Conservation (phyloP, 92 coral and sea anemone species). For the Epizoanthus fatuus region DNA sequence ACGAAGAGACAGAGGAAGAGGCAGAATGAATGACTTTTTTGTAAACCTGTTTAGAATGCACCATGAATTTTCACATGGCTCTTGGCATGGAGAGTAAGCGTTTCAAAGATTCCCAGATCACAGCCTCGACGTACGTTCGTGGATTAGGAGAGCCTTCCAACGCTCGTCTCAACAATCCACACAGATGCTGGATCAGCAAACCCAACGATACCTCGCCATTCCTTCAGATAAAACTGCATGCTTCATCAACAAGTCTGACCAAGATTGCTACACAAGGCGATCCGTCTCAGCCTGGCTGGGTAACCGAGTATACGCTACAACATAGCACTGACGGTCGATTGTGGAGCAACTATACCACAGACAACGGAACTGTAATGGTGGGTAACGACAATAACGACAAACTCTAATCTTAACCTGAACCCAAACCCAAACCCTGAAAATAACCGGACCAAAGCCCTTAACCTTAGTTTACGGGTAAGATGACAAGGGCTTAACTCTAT, state of each 20-base stretch:
- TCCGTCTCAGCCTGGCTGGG: background rate
- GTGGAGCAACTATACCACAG: constrained; percentile 16
- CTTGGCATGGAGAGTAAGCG: constrained; percentile 17
- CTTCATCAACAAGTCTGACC: background rate
- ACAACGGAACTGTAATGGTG: background rate
- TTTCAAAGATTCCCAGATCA: background rate
- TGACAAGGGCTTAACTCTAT: no score
- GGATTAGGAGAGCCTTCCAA: background rate
- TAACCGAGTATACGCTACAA: constrained; percentile 8
- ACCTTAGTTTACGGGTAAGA: no score
- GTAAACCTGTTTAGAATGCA: background rate
- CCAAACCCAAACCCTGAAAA: background rate
- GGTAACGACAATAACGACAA: background rate
- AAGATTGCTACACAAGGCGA: constrained; percentile 1
- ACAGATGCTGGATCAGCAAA: constrained; percentile 5
- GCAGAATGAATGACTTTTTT: background rate
- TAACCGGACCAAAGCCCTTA: no score
- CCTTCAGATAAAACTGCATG: constrained; percentile 7
- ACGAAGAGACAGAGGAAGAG: no score
- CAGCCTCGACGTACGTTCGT: constrained; percentile 1
- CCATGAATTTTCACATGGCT: constrained; percentile 8
- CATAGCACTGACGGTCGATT: constrained; percentile 8
- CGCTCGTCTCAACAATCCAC: background rate
- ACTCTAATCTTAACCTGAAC: background rate
- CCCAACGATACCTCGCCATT: constrained; percentile 7